phyloP scores from a whole-genome alignment of 2,888 invertebrate species.

The Alsophila aescularia region DNA sequence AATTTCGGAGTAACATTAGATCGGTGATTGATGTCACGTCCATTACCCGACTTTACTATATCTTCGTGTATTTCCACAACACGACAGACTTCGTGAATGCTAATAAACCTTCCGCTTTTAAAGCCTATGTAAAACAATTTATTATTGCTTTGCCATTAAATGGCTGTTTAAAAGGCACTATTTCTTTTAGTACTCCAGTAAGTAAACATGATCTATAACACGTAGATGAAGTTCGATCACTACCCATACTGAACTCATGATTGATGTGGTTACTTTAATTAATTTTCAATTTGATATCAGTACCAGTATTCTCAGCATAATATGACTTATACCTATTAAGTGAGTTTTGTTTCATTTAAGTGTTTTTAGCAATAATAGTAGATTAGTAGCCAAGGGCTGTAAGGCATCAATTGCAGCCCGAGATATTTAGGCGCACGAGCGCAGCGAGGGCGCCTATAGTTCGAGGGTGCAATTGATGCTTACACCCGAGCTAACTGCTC shows the following conservation, averaged over 20 bases:
- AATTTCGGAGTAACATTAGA: slow-evolving; percentile 40
- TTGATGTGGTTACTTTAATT: neutral
- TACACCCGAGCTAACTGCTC: no score
- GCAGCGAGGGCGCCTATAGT: no score
- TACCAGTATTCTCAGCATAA: neutral
- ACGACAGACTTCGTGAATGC: slow-evolving; percentile 14
- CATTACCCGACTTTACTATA: slow-evolving; percentile 40
- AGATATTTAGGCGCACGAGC: no score
- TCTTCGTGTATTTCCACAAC: slow-evolving; percentile 26
- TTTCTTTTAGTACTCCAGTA: neutral
- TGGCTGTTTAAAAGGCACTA: neutral
- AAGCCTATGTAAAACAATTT: slow-evolving; percentile 11
- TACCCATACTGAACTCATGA: neutral
- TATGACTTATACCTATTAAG: no score
- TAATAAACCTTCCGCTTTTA: slow-evolving; percentile 10
- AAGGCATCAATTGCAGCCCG: no score
- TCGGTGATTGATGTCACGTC: slow-evolving; percentile 45
- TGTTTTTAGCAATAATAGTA: no score
- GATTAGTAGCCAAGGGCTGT: no score
- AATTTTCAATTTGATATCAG: neutral
- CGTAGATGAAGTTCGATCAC: neutral
- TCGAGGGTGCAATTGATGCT: no score
- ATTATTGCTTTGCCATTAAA: neutral
- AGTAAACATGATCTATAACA: neutral
- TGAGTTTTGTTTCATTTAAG: no score